Base-by-base conservation (phyloP, 2,113 vertebrate genomes). In the Psephotus haematonotus region DNA sequence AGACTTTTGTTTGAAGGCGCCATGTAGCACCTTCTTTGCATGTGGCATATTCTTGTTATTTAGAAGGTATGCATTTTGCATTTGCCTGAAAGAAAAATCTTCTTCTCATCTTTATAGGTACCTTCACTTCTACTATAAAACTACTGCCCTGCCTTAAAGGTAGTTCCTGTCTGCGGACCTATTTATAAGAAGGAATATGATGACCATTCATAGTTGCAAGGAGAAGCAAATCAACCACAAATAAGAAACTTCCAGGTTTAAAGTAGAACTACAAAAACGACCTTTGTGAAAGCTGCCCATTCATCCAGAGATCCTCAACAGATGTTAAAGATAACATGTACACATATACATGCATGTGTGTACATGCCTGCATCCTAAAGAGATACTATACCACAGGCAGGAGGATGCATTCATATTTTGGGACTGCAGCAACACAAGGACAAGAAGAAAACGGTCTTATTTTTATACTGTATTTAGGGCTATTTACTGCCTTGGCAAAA, bases 311-410 rank as follows among this genome's bases (percentile, higher is more conserved):
- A 23, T 75, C 62, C 67, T 57, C 49, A 74, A 55, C 35, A 63
- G 60, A 62, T 43, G 35, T 27, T 20, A 59, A 9, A 62, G 46
- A 39, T 15, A 75, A 49, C 0, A 2, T 25, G 20, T 18, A 37
- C 46, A 37, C 2, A 0, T 12, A 27, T 0, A 6, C 39, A 17
- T 1, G 4, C 2, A 0, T 9, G 65, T 7, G 2, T 24, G 9
- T 23, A 27, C n/a, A 9, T 29, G 35, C 39, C 43, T 35, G 52
- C 41, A 28, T n/a, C 35, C 43, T 44, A 17, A 7, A 19, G 35
- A 17, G 57, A 3, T 1, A 1, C 17, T 50, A 23, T 37, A 18
- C 37, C 63, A 31, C 39, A 11, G 25, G 50, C 55, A 70, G 80
- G 23, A 52, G 11, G 2, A 1, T 43, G 44, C 8, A 0, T 24